Evolutionary conservation across 2,113 vertebrate species (phyloP).

Genomic region (Carassius carassius): DNA sequence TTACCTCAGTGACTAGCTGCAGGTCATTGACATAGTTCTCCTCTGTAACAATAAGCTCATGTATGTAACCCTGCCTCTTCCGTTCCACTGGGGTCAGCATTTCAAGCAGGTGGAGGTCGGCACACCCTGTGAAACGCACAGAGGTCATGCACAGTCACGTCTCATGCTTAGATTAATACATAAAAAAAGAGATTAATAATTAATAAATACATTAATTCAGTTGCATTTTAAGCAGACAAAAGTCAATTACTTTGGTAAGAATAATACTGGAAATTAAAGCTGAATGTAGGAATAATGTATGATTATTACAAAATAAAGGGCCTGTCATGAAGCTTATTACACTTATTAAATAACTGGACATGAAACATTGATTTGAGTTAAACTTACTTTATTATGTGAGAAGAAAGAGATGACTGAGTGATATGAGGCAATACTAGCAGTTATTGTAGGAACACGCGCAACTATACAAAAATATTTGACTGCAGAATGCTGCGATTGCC

Average conservation of each 20-base stretch:
- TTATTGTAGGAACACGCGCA: neutral
- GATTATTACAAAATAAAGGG: neutral
- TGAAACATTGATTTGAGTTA: slow-evolving; percentile 16
- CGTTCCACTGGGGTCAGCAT: slow-evolving; percentile 94
- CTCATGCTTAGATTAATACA: slow-evolving; percentile 9
- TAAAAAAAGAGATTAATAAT: neutral
- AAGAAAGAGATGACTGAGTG: neutral
- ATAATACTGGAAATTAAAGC: neutral
- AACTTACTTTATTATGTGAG: slow-evolving; percentile 22
- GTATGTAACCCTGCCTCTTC: slow-evolving; percentile 96
- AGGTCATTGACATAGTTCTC: slow-evolving; percentile 97
- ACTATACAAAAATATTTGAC: neutral
- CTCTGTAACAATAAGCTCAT: slow-evolving; percentile 95
- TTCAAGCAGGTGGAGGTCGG: slow-evolving; percentile 95
- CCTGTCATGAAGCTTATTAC: neutral
- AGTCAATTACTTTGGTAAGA: neutral
- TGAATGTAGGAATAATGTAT: neutral
- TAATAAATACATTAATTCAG: neutral
- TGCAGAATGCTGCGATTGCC: neutral
- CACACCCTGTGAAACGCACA: slow-evolving; percentile 85
- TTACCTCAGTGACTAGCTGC: slow-evolving; percentile 96
- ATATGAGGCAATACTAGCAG: neutral
- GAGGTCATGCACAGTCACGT: slow-evolving; percentile 35
- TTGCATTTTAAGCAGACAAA: neutral
- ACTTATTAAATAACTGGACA: neutral